Percentiles rank a stretch among this genome's conserved stretches.
phyloP scores from a whole-genome alignment of 37 sponge, comb jelly and placozoan species.

The Beroe forskalii region DNA sequence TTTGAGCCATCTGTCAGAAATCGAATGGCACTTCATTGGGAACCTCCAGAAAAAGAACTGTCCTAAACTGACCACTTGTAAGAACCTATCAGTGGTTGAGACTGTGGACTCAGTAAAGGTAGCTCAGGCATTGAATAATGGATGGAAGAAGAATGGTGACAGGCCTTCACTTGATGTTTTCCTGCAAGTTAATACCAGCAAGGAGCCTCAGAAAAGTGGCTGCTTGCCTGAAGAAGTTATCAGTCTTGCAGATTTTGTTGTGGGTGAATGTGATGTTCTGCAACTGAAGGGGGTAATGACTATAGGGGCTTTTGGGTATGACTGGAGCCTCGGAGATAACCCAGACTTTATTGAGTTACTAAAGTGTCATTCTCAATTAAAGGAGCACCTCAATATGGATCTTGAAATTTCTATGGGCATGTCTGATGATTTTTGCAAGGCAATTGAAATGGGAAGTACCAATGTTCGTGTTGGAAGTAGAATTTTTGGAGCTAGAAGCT shows the following conservation, averaged over 20 bases:
- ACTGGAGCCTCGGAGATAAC: slow-evolving; percentile 34
- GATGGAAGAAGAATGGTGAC: slow-evolving; percentile 59
- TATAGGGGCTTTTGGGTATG: slow-evolving; percentile 61
- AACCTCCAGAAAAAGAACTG: slow-evolving; percentile 64
- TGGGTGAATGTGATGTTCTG: slow-evolving; percentile 43
- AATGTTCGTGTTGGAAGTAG: slow-evolving; percentile 55
- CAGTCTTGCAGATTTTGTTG: slow-evolving; percentile 4
- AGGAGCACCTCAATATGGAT: not conserved
- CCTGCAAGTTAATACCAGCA: slow-evolving; percentile 38
- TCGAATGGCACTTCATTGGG: slow-evolving; percentile 55
- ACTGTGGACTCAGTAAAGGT: slow-evolving; percentile 47
- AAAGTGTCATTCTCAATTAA: not conserved
- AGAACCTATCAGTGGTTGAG: slow-evolving; percentile 33
- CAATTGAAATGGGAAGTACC: slow-evolving; percentile 62
- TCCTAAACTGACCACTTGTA: slow-evolving; percentile 49
- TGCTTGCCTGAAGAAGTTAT: slow-evolving; percentile 31
- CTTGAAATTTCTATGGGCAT: slow-evolving; percentile 53
- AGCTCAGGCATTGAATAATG: slow-evolving; percentile 7
- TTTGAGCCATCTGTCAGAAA: slow-evolving; percentile 12
- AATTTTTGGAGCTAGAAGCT: slow-evolving; percentile 63
- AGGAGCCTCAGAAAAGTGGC: slow-evolving; percentile 40
- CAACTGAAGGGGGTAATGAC: slow-evolving; percentile 54
- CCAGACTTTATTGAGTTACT: slow-evolving; percentile 34
- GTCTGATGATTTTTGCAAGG: slow-evolving; percentile 51
- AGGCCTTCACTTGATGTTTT: not conserved